Evolutionary conservation across 1,140 invertebrate genomes (phyloP).

Genomic region (Odontomachus brunneus): DNA sequence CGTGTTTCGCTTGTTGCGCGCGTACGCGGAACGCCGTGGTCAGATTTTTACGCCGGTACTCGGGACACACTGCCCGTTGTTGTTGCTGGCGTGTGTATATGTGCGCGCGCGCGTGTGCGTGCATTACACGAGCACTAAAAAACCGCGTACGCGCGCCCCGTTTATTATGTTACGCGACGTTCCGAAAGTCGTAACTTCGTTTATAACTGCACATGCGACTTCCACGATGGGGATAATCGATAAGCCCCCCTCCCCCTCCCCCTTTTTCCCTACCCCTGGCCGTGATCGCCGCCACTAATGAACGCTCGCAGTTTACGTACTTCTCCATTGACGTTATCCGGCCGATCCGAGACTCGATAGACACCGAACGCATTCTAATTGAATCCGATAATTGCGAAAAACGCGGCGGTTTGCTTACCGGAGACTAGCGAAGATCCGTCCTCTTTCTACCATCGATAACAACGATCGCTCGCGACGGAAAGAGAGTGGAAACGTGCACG

Average conservation of each 20-base stretch:
- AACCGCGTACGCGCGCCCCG: neutral
- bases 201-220: neutral
- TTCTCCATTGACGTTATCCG: slow-evolving; percentile 6
- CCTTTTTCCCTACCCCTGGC: no score
- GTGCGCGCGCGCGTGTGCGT: neutral
- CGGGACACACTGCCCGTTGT: neutral
- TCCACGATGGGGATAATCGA: neutral
- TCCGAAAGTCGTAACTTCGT: slow-evolving; percentile 7
- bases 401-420: neutral
- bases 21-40: neutral
- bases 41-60: no score
- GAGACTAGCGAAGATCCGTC: no score
- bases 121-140: neutral
- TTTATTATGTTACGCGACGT: neutral
- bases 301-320: neutral
- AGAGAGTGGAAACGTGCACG: slow-evolving; percentile 33
- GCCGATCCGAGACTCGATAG: neutral
- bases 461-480: slow-evolving; percentile 36
- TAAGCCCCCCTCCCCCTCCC: no score
- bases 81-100: neutral
- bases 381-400: slow-evolving; percentile 21
- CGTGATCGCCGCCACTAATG: neutral
- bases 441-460: no score
- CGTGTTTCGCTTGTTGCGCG: slow-evolving; percentile 17
- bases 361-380: neutral